phyloP scores from a whole-genome alignment of 2,797 vertebrate species.

The Limosa lapponica region DNA sequence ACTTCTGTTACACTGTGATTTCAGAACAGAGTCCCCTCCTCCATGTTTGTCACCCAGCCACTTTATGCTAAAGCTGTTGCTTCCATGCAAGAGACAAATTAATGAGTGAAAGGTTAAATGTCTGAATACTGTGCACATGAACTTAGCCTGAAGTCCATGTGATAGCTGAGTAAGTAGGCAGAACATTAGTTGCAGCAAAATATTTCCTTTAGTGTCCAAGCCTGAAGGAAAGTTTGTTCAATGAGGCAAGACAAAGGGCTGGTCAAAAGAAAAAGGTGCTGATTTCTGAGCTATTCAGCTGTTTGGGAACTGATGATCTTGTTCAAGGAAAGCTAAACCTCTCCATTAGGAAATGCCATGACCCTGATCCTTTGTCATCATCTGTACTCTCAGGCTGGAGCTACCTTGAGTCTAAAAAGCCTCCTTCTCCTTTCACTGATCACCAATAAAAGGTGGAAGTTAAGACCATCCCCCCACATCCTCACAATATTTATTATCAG shows the following conservation, averaged over 20 bases:
- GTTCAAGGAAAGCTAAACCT: background rate
- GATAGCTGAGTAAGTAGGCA: background rate
- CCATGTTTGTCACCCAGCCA: background rate
- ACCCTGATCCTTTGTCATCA: background rate
- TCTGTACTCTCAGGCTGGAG: background rate
- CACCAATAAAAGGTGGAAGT: background rate
- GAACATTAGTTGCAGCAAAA: background rate
- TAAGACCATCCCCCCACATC: background rate
- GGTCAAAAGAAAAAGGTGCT: background rate
- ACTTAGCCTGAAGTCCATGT: background rate
- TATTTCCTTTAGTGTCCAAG: background rate
- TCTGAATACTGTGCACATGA: background rate
- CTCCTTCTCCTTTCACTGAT: background rate
- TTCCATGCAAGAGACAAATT: background rate
- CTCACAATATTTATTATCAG: background rate
- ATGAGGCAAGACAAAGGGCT: background rate
- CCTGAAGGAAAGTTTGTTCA: constrained; percentile 1
- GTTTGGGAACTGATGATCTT: background rate
- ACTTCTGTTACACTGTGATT: background rate
- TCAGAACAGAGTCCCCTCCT: background rate
- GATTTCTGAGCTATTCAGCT: background rate
- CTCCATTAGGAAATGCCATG: background rate
- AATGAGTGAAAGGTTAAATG: background rate
- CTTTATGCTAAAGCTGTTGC: background rate
- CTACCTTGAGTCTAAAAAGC: background rate